These are phyloP conservation scores for Plotosus lineatus DNA, from an alignment of 2,113 vertebrate genomes.

Conservation along the genomic window DNA sequence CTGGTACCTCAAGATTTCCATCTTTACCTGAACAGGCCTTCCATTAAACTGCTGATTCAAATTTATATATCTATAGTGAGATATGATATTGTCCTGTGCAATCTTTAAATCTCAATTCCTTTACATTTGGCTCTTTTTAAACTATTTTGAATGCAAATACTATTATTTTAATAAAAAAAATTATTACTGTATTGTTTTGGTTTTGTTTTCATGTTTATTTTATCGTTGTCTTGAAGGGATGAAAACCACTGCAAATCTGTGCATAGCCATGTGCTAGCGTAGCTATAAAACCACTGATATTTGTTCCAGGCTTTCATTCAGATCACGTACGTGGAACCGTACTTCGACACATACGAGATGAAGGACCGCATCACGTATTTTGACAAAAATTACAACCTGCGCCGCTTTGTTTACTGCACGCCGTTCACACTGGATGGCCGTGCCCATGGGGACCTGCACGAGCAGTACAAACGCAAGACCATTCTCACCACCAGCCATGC, in stretches of 20 bases:
- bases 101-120: not conserved
- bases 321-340: conserved; percentile 97
- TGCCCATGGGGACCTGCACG: conserved; percentile 93
- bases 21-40: too few relatives aligned
- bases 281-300: not conserved
- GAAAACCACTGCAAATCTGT: not conserved
- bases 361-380: conserved; percentile 99
- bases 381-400: conserved; percentile 97
- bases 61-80: not conserved
- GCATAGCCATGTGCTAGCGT: not conserved
- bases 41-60: too few relatives aligned
- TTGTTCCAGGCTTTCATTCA: conserved; percentile 87
- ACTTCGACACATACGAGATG: conserved; percentile 98
- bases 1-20: too few relatives aligned
- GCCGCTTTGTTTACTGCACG: conserved; percentile 97
- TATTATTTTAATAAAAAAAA: too few relatives aligned
- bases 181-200: too few relatives aligned
- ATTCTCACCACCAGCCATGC: conserved; percentile 95
- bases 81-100: too few relatives aligned
- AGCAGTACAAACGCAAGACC: conserved; percentile 97
- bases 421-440: conserved; percentile 96
- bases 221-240: too few relatives aligned
- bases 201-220: too few relatives aligned
- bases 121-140: not conserved
- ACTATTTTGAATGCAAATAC: too few relatives aligned